Percentiles rank a stretch among this genome's conserved stretches.
These are phyloP conservation scores for Tursiops truncatus DNA, from an alignment of 2,113 vertebrate species.

Conservation along the genomic window DNA sequence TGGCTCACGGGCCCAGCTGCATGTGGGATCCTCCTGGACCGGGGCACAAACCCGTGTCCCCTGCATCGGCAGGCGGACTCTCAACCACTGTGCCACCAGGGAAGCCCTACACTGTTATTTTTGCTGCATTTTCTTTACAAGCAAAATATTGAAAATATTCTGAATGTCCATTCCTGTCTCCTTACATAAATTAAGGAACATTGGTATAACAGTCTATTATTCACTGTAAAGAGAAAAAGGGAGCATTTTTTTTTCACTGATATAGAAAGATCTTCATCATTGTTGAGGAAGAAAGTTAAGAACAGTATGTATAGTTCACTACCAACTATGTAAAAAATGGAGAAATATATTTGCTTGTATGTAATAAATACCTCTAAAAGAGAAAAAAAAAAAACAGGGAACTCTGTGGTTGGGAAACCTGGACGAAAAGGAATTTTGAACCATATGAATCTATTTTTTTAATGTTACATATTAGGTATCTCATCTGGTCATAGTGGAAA, in stretches of 20 bases:
- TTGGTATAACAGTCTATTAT: not conserved
- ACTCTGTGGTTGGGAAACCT: not conserved
- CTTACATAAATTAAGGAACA: not conserved
- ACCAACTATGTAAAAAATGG: not conserved
- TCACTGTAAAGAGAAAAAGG: not conserved
- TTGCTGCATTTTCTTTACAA: not conserved
- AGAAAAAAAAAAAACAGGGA: not conserved
- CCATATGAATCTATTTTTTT: not conserved
- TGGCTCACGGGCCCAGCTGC: no score
- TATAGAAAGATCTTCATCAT: not conserved
- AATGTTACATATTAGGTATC: not conserved
- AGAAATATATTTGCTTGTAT: not conserved
- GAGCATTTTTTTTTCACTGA: not conserved
- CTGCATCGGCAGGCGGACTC: no score
- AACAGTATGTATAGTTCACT: not conserved
- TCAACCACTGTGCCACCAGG: no score
- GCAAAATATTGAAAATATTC: constrained; percentile 1
- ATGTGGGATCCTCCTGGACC: no score
- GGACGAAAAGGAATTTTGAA: not conserved
- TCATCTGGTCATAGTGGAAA: not conserved
- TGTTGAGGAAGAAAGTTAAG: not conserved
- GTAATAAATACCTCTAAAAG: not conserved
- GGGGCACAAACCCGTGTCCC: no score
- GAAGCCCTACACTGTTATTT: not conserved
- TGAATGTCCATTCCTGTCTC: not conserved